Conservation (phyloP, 2,797 vertebrate species). For the Ataeniobius toweri region DNA sequence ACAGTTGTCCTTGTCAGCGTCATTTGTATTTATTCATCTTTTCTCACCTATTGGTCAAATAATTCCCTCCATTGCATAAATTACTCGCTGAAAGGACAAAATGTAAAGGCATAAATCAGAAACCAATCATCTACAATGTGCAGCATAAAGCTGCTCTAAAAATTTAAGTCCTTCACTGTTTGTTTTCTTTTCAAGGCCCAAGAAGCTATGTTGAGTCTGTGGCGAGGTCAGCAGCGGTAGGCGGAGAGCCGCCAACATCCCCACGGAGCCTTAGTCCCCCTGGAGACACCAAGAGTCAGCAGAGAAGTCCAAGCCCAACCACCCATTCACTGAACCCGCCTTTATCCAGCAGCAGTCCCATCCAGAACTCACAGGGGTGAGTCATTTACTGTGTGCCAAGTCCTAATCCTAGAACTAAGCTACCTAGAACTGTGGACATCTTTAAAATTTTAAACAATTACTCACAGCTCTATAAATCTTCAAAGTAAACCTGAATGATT, state of each 20-base stretch:
- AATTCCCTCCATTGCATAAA: neutral
- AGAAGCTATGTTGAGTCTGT: slow-evolving; percentile 96
- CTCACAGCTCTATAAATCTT: neutral
- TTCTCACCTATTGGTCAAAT: neutral
- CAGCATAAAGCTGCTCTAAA: neutral
- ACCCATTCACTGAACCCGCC: slow-evolving; percentile 81
- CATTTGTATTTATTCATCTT: slow-evolving; percentile 9
- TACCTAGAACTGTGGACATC: too few relatives aligned
- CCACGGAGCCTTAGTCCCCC: slow-evolving; percentile 62
- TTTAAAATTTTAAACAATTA: neutral
- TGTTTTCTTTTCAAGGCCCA: slow-evolving; percentile 80
- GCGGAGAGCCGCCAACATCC: slow-evolving; percentile 63
- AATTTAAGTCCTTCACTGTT: neutral
- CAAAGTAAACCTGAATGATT: neutral
- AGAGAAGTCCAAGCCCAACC: slow-evolving; percentile 75
- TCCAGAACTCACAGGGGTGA: slow-evolving; percentile 88
- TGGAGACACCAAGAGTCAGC: slow-evolving; percentile 64
- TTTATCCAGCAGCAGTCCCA: slow-evolving; percentile 92
- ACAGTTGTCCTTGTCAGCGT: slow-evolving; percentile 2
- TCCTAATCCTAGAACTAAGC: neutral
- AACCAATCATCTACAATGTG: neutral
- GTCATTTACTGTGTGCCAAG: slow-evolving; percentile 23
- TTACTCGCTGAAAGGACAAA: slow-evolving; percentile 1
- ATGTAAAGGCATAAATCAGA: neutral
- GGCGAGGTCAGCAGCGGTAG: slow-evolving; percentile 83